phyloP scores from a whole-genome alignment of 1,140 invertebrate genomes.

The Triops longicaudatus region DNA sequence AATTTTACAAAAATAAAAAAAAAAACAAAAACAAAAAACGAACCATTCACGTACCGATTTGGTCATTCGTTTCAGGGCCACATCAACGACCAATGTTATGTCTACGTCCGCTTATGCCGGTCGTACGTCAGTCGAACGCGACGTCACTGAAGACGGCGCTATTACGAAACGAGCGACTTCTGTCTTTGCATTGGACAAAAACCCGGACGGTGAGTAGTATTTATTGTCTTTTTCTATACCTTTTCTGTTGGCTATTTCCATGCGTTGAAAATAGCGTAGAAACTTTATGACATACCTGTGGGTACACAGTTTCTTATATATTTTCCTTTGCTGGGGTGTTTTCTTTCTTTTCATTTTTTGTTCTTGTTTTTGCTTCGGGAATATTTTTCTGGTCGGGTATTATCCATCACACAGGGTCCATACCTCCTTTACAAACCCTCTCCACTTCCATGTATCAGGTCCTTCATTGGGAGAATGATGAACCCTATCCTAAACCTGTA shows the following conservation, averaged over 20 bases:
- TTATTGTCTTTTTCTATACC: slow-evolving; percentile 13
- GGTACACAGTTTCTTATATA: neutral
- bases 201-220: slow-evolving; percentile 52
- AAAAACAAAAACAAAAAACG: no score
- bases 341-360: slow-evolving; percentile 16
- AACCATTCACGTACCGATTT: neutral
- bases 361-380: neutral
- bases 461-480: neutral
- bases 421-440: neutral
- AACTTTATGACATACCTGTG: neutral
- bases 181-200: slow-evolving; percentile 59
- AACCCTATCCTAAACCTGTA: neutral
- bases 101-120: slow-evolving; percentile 53
- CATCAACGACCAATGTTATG: slow-evolving; percentile 75
- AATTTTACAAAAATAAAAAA: no score
- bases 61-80: slow-evolving; percentile 51
- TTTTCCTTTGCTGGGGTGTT: neutral
- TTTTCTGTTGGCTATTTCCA: slow-evolving; percentile 17
- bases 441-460: slow-evolving; percentile 4
- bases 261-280: neutral
- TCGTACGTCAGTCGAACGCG: slow-evolving; percentile 66
- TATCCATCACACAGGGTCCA: neutral
- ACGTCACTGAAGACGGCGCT: slow-evolving; percentile 55
- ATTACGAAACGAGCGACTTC: slow-evolving; percentile 73
- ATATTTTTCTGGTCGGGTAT: no score